A percentile compares a stretch with the other conserved stretches of the same genome.
Conservation (phyloP, 2,797 vertebrate genomes). For the Fundulus diaphanus region DNA sequence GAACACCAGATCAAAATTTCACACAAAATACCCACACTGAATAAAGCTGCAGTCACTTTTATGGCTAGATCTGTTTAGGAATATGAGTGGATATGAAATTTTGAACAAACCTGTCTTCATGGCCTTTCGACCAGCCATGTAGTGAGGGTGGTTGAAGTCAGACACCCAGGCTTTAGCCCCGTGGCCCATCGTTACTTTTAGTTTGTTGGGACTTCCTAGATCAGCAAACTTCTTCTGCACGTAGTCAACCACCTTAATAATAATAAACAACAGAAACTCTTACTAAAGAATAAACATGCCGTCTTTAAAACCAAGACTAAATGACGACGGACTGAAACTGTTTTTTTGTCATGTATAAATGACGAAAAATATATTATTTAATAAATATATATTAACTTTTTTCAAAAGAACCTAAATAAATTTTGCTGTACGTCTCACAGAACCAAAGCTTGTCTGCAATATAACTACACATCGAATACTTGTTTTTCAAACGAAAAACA, state of each 20-base stretch:
- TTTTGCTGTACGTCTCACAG: neutral
- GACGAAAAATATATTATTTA: too few relatives aligned
- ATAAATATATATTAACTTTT: too few relatives aligned
- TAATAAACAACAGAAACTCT: neutral
- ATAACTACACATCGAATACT: neutral
- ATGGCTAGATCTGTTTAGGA: neutral
- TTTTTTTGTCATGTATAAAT: neutral
- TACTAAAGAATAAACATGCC: neutral
- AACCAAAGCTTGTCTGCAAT: too few relatives aligned
- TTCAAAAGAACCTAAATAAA: neutral
- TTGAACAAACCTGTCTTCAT: constrained; percentile 86
- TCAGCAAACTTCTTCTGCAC: constrained; percentile 88
- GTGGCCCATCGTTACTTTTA: constrained; percentile 87
- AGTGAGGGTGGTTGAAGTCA: constrained; percentile 97
- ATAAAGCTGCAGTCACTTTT: too few relatives aligned
- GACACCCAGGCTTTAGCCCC: constrained; percentile 98
- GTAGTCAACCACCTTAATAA: constrained; percentile 84
- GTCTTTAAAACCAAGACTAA: neutral
- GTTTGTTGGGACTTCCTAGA: constrained; percentile 89
- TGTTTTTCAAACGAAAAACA: neutral
- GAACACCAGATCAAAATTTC: too few relatives aligned
- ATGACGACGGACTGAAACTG: neutral
- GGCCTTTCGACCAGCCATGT: constrained; percentile 92
- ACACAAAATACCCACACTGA: too few relatives aligned
- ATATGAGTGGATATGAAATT: too few relatives aligned